phyloP scores from a whole-genome alignment of 2,797 vertebrate species.

The Chloroceryle amazona region DNA sequence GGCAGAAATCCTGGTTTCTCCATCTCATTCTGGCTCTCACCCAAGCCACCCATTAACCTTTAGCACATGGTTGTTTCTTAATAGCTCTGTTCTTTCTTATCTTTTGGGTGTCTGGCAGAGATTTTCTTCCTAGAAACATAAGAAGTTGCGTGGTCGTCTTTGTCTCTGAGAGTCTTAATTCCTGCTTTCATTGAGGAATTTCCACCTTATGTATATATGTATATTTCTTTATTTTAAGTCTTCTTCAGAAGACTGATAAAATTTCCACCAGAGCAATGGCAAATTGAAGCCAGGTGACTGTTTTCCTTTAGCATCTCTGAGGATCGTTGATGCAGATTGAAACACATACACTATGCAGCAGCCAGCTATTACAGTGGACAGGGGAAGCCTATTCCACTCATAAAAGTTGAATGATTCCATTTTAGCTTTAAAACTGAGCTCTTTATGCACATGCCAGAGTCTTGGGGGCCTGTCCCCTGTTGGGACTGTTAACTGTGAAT shows the following conservation, averaged over 20 bases:
- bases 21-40: background rate
- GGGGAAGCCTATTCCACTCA: background rate
- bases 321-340: background rate
- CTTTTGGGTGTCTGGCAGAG: background rate
- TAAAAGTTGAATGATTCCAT: background rate
- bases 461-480: rapidly evolving
- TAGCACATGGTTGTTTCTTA: rapidly evolving
- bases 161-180: background rate
- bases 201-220: background rate
- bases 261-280: background rate
- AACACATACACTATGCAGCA: background rate
- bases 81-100: background rate
- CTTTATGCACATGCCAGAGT: background rate
- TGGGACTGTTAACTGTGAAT: background rate
- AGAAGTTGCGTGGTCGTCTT: background rate
- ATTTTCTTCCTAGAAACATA: background rate
- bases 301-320: background rate
- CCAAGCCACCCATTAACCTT: background rate
- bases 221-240: background rate
- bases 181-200: background rate
- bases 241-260: background rate
- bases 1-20: background rate
- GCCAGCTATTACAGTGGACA: background rate
- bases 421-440: background rate
- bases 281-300: background rate